Conservation (phyloP, 1,140 invertebrate genomes). For the Lethrus apterus region DNA sequence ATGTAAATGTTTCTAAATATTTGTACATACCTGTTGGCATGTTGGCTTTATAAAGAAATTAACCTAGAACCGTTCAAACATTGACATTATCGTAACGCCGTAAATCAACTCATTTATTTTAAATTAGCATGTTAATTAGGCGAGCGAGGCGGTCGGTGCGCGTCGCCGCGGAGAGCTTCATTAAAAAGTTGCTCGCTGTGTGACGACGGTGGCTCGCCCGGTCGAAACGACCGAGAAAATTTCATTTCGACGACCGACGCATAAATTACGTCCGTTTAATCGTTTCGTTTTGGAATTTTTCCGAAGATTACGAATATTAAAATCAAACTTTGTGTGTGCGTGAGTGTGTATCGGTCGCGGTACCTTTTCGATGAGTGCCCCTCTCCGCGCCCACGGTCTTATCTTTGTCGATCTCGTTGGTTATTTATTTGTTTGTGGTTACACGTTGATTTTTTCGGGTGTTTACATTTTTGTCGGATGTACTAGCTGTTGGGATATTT, state of each 20-base stretch:
- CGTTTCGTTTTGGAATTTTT: conserved; percentile 9
- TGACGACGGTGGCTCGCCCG: conserved; percentile 6
- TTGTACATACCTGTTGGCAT: too few relatives aligned
- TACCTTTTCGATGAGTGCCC: too few relatives aligned
- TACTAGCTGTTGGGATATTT: too few relatives aligned
- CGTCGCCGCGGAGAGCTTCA: neutral
- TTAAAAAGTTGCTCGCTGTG: conserved; percentile 11
- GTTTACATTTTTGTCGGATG: too few relatives aligned
- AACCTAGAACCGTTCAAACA: too few relatives aligned
- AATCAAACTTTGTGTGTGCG: neutral
- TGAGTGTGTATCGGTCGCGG: conserved; percentile 2
- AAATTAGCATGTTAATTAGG: conserved; percentile 13
- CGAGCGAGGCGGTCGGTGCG: neutral
- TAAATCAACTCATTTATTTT: conserved; percentile 14
- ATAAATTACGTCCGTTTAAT: conserved; percentile 13
- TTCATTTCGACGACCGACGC: neutral
- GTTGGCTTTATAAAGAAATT: too few relatives aligned
- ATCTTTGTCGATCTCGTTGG: conserved; percentile 7
- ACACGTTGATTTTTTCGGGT: neutral
- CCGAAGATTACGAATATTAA: conserved; percentile 9
- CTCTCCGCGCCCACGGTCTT: conserved; percentile 1
- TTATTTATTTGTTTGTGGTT: conserved; percentile 7
- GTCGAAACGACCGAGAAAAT: conserved; percentile 2
- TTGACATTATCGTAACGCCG: conserved; percentile 10
- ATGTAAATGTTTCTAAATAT: too few relatives aligned